Percentiles rank a stretch among this genome's conserved stretches.
Evolutionary conservation across 1,140 invertebrate genomes (phyloP).

Genomic region (Mycetomoellerius zeteki): DNA sequence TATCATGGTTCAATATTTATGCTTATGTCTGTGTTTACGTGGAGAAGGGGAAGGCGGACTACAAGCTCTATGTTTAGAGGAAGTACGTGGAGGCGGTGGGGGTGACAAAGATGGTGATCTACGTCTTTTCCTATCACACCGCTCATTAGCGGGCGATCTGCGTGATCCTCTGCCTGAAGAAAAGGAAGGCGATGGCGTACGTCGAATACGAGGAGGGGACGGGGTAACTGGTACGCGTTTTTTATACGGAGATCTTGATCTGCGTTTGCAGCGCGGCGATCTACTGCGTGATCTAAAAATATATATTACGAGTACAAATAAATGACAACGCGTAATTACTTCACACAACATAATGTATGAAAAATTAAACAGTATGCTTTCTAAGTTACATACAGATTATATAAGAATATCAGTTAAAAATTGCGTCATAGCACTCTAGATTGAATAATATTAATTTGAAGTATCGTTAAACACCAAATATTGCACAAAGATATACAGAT

Average conservation of each 20-base stretch:
- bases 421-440: not conserved
- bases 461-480: not conserved
- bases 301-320: conserved; percentile 16
- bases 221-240: conserved; percentile 84
- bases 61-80: conserved; percentile 81
- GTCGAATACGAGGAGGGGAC: conserved; percentile 85
- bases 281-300: conserved; percentile 84
- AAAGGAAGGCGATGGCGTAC: conserved; percentile 84
- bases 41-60: conserved; percentile 84
- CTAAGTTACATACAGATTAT: not conserved
- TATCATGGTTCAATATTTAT: conserved; percentile 85
- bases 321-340: not conserved
- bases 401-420: not conserved
- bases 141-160: conserved; percentile 81
- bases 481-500: not conserved
- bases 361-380: not conserved
- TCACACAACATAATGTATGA: conserved; percentile 1
- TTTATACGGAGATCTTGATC: conserved; percentile 84
- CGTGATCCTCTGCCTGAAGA: conserved; percentile 80
- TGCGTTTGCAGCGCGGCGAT: conserved; percentile 84
- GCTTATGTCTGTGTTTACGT: conserved; percentile 87
- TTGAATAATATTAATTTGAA: conserved; percentile 12
- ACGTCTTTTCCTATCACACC: conserved; percentile 81
- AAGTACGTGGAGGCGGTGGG: conserved; percentile 82
- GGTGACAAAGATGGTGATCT: conserved; percentile 84